phyloP scores from a whole-genome alignment of 2,797 vertebrate species.

The Lepilemur ruficaudatus region DNA sequence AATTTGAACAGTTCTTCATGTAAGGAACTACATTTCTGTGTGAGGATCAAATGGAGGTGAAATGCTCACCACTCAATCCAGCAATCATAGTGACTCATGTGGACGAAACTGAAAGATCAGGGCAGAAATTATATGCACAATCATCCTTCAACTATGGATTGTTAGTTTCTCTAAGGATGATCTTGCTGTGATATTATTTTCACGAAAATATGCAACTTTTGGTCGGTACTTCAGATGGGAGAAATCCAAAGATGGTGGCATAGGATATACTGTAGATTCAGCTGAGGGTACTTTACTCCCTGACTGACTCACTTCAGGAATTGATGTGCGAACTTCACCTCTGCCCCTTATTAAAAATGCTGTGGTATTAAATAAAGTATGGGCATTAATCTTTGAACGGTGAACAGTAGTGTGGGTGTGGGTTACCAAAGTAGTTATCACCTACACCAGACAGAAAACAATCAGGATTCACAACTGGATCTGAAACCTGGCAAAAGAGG shows the following conservation, averaged over 20 bases:
- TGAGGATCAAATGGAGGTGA: not conserved
- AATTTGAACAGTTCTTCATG: not conserved
- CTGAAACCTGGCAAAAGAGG: conserved; percentile 68
- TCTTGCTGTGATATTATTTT: conserved; percentile 2
- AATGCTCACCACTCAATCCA: conserved; percentile 46
- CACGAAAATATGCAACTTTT: conserved; percentile 36
- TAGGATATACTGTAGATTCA: not conserved
- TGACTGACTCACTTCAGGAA: conserved; percentile 26
- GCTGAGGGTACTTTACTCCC: not conserved
- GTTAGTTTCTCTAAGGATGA: not conserved
- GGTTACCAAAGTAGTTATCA: conserved; percentile 51
- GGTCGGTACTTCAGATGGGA: not conserved
- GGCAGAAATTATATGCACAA: conserved; percentile 46
- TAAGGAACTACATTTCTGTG: no score
- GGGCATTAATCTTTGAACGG: conserved; percentile 34
- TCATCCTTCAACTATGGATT: conserved; percentile 33
- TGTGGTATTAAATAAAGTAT: conserved; percentile 12
- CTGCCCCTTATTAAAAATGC: conserved; percentile 4
- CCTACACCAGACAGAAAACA: conserved; percentile 73
- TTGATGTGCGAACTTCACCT: conserved; percentile 24
- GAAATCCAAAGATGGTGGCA: conserved; percentile 19
- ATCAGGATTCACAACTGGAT: conserved; percentile 63
- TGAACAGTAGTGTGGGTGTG: not conserved
- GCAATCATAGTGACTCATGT: conserved; percentile 45
- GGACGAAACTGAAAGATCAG: conserved; percentile 39